Percentiles rank a stretch among this genome's conserved stretches.
Evolutionary conservation across 35 echinoderm and acorn worm species (phyloP).

Genomic region (Apostichopus parvimensis): DNA sequence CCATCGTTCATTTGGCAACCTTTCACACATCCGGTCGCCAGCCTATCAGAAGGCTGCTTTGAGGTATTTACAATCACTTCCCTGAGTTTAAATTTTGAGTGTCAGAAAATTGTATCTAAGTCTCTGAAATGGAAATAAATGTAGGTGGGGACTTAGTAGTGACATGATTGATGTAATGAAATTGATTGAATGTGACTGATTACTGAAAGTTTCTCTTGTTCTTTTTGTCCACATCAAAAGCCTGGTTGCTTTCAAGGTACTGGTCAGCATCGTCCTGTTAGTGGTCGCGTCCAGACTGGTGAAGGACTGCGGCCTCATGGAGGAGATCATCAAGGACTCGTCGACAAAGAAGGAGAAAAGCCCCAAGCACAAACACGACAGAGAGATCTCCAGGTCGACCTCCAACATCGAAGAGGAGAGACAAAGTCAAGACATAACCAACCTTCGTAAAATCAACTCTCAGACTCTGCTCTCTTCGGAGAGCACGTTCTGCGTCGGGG

Average conservation of each 20-base stretch:
- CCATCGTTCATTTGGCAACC: too few relatives aligned
- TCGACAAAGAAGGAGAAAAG: neutral
- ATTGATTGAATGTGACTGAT: too few relatives aligned
- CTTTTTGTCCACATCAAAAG: neutral
- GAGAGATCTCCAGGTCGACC: slow-evolving; percentile 22
- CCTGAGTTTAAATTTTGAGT: too few relatives aligned
- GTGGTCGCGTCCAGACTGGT: slow-evolving; percentile 37
- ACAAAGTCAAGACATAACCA: slow-evolving; percentile 12
- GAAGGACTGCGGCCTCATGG: slow-evolving; percentile 33
- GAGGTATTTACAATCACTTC: too few relatives aligned
- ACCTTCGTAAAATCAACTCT: slow-evolving; percentile 36
- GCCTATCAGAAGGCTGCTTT: too few relatives aligned
- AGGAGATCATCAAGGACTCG: slow-evolving; percentile 33
- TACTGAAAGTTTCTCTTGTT: too few relatives aligned
- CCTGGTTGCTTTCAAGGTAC: slow-evolving; percentile 48
- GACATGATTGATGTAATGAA: too few relatives aligned
- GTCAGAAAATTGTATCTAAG: too few relatives aligned
- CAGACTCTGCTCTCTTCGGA: slow-evolving; percentile 42
- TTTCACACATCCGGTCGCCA: too few relatives aligned
- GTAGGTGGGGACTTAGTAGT: too few relatives aligned
- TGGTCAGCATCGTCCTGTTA: slow-evolving; percentile 42
- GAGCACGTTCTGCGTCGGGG: slow-evolving; percentile 22
- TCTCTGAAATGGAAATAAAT: too few relatives aligned
- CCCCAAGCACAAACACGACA: neutral
- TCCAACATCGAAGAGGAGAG: slow-evolving; percentile 30